A percentile compares a stretch with the other conserved stretches of the same genome.
phyloP scores from a whole-genome alignment of 2,113 vertebrate species.

The Apeltes quadracus region DNA sequence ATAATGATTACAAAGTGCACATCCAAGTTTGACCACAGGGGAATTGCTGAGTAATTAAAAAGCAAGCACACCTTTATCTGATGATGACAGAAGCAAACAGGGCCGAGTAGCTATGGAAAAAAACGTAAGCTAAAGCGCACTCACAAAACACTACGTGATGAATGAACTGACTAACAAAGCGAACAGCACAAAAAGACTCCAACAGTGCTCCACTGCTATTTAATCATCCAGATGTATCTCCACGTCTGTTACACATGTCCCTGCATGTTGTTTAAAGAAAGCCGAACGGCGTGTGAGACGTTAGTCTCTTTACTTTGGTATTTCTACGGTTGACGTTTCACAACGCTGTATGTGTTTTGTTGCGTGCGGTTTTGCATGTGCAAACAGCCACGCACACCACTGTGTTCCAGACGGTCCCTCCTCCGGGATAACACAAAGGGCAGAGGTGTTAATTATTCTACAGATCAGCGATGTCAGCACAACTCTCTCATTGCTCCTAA shows the following conservation, averaged over 20 bases:
- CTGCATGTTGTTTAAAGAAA: neutral
- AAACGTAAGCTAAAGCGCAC: neutral
- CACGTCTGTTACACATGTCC: neutral
- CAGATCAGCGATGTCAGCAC: constrained; percentile 77
- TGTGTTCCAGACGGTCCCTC: constrained; percentile 58
- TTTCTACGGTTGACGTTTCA: neutral
- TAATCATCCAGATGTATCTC: neutral
- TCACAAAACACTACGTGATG: neutral
- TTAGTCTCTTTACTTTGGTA: neutral
- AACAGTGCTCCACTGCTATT: neutral
- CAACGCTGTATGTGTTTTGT: neutral
- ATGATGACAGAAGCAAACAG: neutral
- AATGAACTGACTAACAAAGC: neutral
- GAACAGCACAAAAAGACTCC: neutral
- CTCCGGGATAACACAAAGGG: constrained; percentile 70
- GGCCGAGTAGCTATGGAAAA: neutral
- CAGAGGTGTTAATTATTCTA: constrained; percentile 81
- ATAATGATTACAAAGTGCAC: constrained; percentile 35
- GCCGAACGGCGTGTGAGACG: neutral
- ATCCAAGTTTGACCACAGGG: constrained; percentile 1
- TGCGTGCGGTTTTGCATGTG: constrained; percentile 47
- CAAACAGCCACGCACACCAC: constrained; percentile 44
- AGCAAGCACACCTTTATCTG: neutral
- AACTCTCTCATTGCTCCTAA: constrained; percentile 79
- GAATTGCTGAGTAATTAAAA: constrained; percentile 12